Percentiles rank a stretch among this genome's conserved stretches.
phyloP scores from a whole-genome alignment of 1,140 invertebrate genomes.

The Frieseomelitta varia region DNA sequence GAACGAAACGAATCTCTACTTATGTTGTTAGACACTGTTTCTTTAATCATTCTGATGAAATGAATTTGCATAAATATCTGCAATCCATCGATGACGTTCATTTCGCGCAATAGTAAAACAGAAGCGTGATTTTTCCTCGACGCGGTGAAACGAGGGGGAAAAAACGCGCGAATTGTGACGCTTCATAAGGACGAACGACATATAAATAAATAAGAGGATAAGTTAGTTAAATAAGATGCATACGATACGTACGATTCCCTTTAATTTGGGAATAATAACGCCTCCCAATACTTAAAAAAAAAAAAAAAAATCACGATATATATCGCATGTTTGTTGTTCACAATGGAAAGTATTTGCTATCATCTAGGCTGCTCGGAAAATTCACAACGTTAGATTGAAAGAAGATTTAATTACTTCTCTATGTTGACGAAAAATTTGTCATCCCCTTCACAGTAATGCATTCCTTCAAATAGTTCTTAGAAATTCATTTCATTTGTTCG shows the following conservation, averaged over 20 bases:
- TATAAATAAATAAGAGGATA: slow-evolving; percentile 29
- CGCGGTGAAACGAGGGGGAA: background rate
- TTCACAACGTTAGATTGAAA: background rate
- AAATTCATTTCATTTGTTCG: too few species aligned
- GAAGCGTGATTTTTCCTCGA: background rate
- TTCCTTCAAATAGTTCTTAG: too few species aligned
- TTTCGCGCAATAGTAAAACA: background rate
- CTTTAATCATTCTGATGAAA: background rate
- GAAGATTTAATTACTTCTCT: background rate
- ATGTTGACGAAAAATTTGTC: too few species aligned
- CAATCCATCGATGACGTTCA: background rate
- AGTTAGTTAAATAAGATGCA: slow-evolving; percentile 1
- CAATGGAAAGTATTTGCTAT: background rate
- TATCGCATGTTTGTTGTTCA: background rate
- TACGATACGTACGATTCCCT: background rate
- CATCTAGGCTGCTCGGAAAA: background rate
- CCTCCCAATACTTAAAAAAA: background rate
- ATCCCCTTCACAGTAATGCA: too few species aligned
- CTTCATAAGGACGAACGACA: slow-evolving; percentile 4
- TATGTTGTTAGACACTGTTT: background rate
- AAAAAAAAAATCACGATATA: background rate
- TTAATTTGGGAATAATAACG: background rate
- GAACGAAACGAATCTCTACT: background rate
- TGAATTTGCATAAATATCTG: background rate
- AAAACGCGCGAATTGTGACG: background rate